Evolutionary conservation across 35 echinoderm and acorn worm species (phyloP).

Genomic region (Ptychodera flava): DNA sequence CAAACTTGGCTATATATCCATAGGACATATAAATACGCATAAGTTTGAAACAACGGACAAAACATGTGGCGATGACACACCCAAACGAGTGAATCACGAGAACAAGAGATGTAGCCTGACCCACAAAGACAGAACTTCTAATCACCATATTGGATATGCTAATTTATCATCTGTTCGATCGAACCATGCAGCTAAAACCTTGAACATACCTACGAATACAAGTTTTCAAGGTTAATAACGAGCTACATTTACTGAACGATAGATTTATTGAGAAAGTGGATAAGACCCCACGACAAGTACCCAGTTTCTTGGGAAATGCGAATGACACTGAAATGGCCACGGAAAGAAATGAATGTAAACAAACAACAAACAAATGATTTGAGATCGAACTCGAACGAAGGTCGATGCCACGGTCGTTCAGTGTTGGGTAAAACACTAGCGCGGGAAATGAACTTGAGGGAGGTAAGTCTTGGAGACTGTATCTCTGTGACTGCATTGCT

Average conservation of each 20-base stretch:
- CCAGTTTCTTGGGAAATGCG: background rate
- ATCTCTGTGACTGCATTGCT: too few relatives aligned
- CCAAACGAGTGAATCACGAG: background rate
- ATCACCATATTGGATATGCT: background rate
- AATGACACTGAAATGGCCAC: background rate
- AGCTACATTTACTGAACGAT: background rate
- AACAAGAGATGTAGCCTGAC: background rate
- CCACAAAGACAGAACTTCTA: background rate
- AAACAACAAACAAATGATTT: too few relatives aligned
- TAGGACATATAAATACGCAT: background rate
- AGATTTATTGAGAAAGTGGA: background rate
- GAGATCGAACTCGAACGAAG: too few relatives aligned
- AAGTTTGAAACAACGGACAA: background rate
- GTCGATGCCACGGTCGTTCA: too few relatives aligned
- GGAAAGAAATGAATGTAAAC: background rate
- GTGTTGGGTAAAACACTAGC: too few relatives aligned
- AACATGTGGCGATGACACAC: background rate
- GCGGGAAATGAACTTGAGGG: too few relatives aligned
- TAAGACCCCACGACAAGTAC: background rate
- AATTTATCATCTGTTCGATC: too few relatives aligned
- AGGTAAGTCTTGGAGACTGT: too few relatives aligned
- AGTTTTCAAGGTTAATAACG: background rate
- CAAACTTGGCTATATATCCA: background rate
- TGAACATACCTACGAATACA: too few relatives aligned
- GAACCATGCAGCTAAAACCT: too few relatives aligned